Conservation (phyloP, 2,113 vertebrate genomes). For the Dolichallabes microphthalmus region DNA sequence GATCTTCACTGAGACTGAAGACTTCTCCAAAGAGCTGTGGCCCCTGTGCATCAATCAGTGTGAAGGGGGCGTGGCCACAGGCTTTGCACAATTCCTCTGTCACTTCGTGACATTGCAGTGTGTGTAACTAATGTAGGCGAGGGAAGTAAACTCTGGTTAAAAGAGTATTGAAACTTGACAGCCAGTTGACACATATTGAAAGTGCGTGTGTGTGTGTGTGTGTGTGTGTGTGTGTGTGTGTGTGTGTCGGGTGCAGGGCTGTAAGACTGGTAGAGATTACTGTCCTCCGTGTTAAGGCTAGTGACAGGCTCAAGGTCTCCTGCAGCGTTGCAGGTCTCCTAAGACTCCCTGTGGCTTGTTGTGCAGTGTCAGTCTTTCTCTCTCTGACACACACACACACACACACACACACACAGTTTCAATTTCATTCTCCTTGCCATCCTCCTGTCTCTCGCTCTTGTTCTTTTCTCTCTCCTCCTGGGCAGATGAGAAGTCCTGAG, state of each 20-base stretch:
- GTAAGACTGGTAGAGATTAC: conserved; percentile 1
- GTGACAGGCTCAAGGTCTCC: conserved; percentile 24
- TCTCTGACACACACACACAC: background rate
- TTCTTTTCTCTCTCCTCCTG: background rate
- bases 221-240: conserved; percentile 8
- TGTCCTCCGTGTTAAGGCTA: background rate
- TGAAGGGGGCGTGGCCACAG: background rate
- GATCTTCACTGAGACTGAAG: background rate
- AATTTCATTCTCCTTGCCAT: conserved; percentile 10
- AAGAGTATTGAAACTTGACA: background rate
- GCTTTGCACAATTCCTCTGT: background rate
- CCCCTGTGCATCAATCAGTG: background rate
- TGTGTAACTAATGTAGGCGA: background rate
- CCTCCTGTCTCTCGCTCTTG: background rate
- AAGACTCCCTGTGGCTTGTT: conserved; percentile 17
- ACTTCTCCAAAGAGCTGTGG: no score
- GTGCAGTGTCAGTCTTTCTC: conserved; percentile 11
- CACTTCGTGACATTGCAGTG: background rate
- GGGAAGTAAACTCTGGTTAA: background rate
- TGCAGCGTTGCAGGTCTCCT: conserved; percentile 7
- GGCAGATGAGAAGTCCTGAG: conserved; percentile 31
- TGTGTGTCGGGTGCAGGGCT: background rate
- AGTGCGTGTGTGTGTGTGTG: background rate
- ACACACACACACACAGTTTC: conserved; percentile 9
- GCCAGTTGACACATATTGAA: background rate